phyloP scores from a whole-genome alignment of 2,113 vertebrate genomes.

The Plecotus auritus region DNA sequence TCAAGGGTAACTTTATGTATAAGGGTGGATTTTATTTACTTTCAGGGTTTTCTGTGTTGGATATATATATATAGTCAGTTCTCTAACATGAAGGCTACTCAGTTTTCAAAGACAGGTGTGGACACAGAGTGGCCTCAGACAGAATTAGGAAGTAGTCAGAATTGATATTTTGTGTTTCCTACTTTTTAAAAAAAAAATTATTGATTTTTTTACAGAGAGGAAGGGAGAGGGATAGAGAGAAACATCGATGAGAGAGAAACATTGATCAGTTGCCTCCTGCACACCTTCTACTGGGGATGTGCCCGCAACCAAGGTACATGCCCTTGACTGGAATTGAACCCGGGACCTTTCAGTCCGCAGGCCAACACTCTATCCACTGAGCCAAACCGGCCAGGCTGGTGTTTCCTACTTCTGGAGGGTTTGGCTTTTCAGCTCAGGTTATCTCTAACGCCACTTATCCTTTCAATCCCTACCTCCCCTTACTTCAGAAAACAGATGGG shows the following conservation, averaged over 20 bases:
- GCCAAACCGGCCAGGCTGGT: neutral
- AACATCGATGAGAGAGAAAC: too few relatives aligned
- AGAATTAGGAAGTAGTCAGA: neutral
- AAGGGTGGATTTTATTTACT: neutral
- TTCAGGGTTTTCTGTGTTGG: neutral
- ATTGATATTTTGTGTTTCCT: neutral
- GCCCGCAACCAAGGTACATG: too few relatives aligned
- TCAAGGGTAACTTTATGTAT: neutral
- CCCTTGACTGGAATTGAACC: too few relatives aligned
- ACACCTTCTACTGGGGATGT: too few relatives aligned
- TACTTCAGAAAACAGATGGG: neutral
- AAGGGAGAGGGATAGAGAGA: too few relatives aligned
- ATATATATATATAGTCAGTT: neutral
- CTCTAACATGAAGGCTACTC: neutral
- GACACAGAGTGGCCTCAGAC: neutral
- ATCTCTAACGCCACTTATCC: neutral
- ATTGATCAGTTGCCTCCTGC: too few relatives aligned
- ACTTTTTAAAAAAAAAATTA: neutral
- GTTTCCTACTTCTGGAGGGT: neutral
- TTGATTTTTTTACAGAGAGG: too few relatives aligned
- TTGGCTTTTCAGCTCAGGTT: neutral
- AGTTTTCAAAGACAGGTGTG: neutral
- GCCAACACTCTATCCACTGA: too few relatives aligned
- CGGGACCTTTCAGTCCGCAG: too few relatives aligned
- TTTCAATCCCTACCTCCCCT: neutral